These are phyloP conservation scores for Apamea epomidion DNA, from an alignment of 2,888 invertebrate species.

Conservation along the genomic window DNA sequence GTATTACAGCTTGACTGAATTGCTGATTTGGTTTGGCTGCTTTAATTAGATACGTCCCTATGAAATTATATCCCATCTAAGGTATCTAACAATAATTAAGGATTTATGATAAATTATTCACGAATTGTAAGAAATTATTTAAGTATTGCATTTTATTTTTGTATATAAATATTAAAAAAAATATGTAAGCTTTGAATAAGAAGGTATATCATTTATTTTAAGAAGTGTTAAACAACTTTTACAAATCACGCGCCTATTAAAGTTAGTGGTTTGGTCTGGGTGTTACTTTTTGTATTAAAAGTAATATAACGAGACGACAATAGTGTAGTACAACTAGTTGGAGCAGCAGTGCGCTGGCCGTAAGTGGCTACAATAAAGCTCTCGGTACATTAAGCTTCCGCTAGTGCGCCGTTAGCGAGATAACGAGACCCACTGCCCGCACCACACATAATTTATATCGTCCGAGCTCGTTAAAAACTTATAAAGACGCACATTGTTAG, in stretches of 20 bases:
- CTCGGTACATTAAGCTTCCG: conserved; percentile 90
- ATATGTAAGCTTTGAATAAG: background rate
- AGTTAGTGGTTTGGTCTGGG: background rate
- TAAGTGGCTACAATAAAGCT: conserved; percentile 90
- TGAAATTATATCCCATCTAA: conserved; percentile 26
- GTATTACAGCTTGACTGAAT: conserved; percentile 75
- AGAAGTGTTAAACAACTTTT: background rate
- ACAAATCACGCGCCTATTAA: background rate
- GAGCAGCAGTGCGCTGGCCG: conserved; percentile 75
- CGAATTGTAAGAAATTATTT: background rate
- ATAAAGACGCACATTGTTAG: conserved; percentile 91
- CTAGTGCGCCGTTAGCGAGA: conserved; percentile 89
- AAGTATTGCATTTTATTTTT: background rate
- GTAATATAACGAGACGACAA: conserved; percentile 67
- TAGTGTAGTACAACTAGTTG: conserved; percentile 70
- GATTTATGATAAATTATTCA: conserved; percentile 18
- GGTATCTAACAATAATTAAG: background rate
- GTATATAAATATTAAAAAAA: background rate
- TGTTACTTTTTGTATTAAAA: conserved; percentile 54
- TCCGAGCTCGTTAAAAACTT: conserved; percentile 91
- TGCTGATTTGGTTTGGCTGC: conserved; percentile 73
- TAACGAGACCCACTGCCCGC: conserved; percentile 89
- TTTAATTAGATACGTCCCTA: conserved; percentile 63
- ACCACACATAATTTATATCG: conserved; percentile 90
- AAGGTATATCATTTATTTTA: background rate